Base-by-base conservation (phyloP, 2,797 vertebrate species). In the Myioborus miniatus region DNA sequence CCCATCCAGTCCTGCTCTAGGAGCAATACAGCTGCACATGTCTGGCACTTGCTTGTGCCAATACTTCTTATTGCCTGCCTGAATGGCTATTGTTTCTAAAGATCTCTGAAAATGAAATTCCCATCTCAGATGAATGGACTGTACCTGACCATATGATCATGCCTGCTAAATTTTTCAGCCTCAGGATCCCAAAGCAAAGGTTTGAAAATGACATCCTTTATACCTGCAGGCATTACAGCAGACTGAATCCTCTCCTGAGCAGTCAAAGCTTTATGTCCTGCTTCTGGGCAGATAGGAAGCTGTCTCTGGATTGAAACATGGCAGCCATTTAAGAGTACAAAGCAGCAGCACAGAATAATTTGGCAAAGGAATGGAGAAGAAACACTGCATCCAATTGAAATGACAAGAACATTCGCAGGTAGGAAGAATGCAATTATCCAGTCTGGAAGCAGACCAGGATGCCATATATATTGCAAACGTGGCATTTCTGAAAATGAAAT, bases 361-460 rank as follows among this genome's bases (percentile, higher is more conserved):
- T 86, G 70, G 39, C 55, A 82, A 84, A 84, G 29, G 23, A 93
- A 1, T 24, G 30, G 72, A 37, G 43, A 69, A 89, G 74, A 77
- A 95, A 67, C 27, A 19, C 44, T 91, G 20, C 41, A 63, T 84
- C 36, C 59, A 67, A 52, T 20, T 85, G 60, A 96, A 77, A 82
- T 15, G 23, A 36, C 53, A 90, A 55, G 30, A 92, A 76, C 39
- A 58, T 72, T 94, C 62, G 67, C 78, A 91, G 92, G 87, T 96
- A 94, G 78, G 39, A 96, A 93, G 58, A 95, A 94, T 62, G 59
- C 11, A 87, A 90, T 93, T 87, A 95, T 88, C 41, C 43, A 69
- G 52, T 7, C 68, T 95, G 92, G 69, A 90, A 90, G 52, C 39
- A 83, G 58, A 58, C 70, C 80, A 94, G 75, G 55, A 87, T 92